phyloP scores from a whole-genome alignment of 2,888 invertebrate genomes.

The Agrilus cyanescens region DNA sequence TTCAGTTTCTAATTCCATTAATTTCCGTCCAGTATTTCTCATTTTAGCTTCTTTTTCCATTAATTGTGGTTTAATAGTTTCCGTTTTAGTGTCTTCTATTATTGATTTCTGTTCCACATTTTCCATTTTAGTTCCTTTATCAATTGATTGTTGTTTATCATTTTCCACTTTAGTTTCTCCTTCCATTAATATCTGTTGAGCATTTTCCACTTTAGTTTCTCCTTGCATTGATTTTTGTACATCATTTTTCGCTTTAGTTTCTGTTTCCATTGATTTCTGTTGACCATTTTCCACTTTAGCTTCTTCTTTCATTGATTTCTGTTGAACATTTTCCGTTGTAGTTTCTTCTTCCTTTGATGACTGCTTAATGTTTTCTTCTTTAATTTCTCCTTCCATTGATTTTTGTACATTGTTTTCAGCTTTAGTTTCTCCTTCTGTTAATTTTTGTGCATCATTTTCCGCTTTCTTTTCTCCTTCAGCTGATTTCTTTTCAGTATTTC shows the following conservation, averaged over 20 bases:
- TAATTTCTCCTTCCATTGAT: background rate
- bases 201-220: background rate
- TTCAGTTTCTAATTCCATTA: too few species aligned
- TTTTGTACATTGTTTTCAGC: background rate
- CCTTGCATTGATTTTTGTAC: background rate
- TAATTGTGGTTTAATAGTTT: background rate
- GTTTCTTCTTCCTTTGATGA: background rate
- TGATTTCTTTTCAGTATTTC: background rate
- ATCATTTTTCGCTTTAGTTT: too few species aligned
- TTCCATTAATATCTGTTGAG: background rate
- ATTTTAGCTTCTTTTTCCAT: too few species aligned
- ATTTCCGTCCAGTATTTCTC: too few species aligned
- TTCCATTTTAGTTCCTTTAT: too few species aligned
- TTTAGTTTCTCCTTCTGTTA: background rate
- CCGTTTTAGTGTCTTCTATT: background rate
- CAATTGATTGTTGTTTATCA: background rate
- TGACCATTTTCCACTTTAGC: too few species aligned
- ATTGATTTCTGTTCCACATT: background rate
- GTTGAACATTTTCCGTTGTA: background rate
- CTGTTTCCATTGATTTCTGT: too few species aligned
- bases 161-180: background rate
- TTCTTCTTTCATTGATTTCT: too few species aligned
- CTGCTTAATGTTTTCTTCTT: background rate
- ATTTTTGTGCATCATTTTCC: constrained; percentile 17
- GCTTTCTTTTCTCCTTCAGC: constrained; percentile 15